Percentiles rank a stretch among this genome's conserved stretches.
Conservation (phyloP, 64 coral and sea anemone species). For the Catalaphyllia jardinei region DNA sequence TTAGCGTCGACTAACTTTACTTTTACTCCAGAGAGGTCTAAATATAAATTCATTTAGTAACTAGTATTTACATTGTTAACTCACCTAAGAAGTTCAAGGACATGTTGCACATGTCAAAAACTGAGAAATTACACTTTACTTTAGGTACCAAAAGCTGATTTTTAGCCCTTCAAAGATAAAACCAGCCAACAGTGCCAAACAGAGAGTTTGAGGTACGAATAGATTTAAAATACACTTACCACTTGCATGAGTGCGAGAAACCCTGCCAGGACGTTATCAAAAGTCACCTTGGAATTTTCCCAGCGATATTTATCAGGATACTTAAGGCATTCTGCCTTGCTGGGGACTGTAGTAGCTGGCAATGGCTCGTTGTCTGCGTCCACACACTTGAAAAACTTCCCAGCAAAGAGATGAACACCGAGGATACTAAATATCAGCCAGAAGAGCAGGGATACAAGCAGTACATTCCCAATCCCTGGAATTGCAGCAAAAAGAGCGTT, state of each 20-base stretch:
- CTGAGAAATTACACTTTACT: too few relatives aligned
- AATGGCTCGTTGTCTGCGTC: conserved; percentile 57
- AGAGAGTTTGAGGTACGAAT: too few relatives aligned
- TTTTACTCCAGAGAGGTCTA: too few relatives aligned
- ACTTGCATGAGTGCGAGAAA: conserved; percentile 86
- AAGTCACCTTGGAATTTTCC: conserved; percentile 84
- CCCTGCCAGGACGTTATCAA: conserved; percentile 85
- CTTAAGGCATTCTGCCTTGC: conserved; percentile 60
- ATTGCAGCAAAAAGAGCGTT: conserved; percentile 91
- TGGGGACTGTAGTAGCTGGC: conserved; percentile 31
- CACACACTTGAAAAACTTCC: conserved; percentile 85
- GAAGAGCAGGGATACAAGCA: conserved; percentile 82
- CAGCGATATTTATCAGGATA: conserved; percentile 64
- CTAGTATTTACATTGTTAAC: too few relatives aligned
- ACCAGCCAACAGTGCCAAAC: too few relatives aligned
- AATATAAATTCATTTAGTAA: too few relatives aligned
- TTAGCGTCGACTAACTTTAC: too few relatives aligned
- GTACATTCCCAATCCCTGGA: conserved; percentile 86
- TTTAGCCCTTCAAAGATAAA: too few relatives aligned
- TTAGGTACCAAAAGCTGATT: too few relatives aligned
- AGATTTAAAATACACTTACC: conserved; percentile 30
- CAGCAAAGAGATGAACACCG: conserved; percentile 86
- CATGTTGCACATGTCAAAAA: too few relatives aligned
- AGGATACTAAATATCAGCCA: conserved; percentile 92
- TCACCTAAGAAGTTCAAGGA: too few relatives aligned